These are phyloP conservation scores for Chaunax sp. DNA, from an alignment of 2,797 vertebrate genomes.

Conservation along the genomic window DNA sequence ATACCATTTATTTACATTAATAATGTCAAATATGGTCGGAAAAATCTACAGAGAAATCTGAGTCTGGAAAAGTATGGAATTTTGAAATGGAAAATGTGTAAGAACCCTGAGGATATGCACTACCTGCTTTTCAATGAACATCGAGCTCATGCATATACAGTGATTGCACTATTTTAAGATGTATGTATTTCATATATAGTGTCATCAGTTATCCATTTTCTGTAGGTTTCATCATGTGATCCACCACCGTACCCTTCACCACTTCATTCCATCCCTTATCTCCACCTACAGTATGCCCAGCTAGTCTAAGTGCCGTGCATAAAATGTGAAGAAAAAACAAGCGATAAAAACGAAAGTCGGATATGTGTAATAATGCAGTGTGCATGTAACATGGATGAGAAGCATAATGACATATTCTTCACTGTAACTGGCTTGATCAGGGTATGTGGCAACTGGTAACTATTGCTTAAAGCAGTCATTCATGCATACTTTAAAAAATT, in stretches of 20 bases:
- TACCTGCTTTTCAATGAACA: not conserved
- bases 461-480: not conserved
- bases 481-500: not conserved
- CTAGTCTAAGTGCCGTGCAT: not conserved
- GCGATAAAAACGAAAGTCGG: constrained; percentile 7
- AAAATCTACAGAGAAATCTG: too few relatives aligned
- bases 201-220: not conserved
- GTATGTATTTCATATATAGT: not conserved
- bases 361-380: constrained; percentile 7
- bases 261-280: not conserved
- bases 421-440: not conserved
- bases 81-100: too few relatives aligned
- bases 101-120: too few relatives aligned
- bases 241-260: not conserved
- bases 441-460: not conserved
- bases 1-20: too few relatives aligned
- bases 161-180: not conserved
- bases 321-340: constrained; percentile 1
- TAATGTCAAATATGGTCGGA: too few relatives aligned
- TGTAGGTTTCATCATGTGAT: not conserved
- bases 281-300: not conserved
- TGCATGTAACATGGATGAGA: not conserved
- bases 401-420: not conserved
- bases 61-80: too few relatives aligned
- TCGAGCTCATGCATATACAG: not conserved